Base-by-base conservation (phyloP, 2,888 invertebrate genomes). In the Stenotaenia linearis region DNA sequence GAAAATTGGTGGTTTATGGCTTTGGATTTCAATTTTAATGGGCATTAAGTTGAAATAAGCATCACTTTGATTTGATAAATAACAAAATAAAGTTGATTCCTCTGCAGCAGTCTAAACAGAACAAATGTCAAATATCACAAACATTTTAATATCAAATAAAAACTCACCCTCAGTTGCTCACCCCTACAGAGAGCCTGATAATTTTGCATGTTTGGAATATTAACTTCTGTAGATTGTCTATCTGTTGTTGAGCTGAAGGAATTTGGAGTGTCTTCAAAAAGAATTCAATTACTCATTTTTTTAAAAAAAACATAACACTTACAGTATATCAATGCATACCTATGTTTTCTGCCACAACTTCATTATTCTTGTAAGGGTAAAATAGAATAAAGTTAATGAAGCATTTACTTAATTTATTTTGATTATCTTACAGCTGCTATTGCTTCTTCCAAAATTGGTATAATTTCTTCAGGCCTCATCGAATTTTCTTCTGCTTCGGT, bases 401-500 rank as follows among this genome's bases (percentile, higher is more conserved):
- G 5, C 0, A 18, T 50, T 18, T 18, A 18, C 18, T 18, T 18
- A 50, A 0, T 18, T 1, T 50, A 7, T 50, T 4, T 15, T 3
- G 15, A 12, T 40, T 15, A 21, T 18, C 50, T 25, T 74, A 74
- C 74, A 28, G 74, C 28, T 15, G 15, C 1, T 32, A 25, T 18
- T 2, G 74, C 74, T 25, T 74, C 30, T 7, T 74, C 74, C 23
- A 74, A 23, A 74, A 30, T 3, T n/a, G 28, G 74, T 10, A 28
- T 15, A 23, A 74, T 74, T 23, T 74, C 74, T 28, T 74, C 74
- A 1, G 28, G 74, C 25, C 74, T 32, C 74, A 32, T 32, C 9
- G 74, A n/a, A 80, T 85, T 85, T n/a, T 84, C 83, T 78, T 85
- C 85, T 3, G 80, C 56, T 4, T 82, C 82, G 0, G 85, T 84